Evolutionary conservation across 2,113 vertebrate species (phyloP), one percentile per base, ranked within the genome.

Genomic region (Bettongia penicillata): DNA sequence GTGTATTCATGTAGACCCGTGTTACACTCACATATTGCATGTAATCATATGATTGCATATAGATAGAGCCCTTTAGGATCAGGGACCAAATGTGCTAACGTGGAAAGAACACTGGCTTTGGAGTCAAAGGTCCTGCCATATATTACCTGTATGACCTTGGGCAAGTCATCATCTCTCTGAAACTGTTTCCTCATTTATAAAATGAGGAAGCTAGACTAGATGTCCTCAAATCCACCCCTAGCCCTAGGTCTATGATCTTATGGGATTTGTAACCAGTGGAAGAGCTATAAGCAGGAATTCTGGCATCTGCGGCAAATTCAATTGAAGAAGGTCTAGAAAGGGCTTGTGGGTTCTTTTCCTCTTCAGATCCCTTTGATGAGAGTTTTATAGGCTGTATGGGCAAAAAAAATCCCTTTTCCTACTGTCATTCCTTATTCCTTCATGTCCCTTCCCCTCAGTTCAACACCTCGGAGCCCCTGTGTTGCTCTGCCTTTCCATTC

Each of bases 81-180:
- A 52, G 43, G 0, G 0, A 0, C 31, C 43, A 51, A 84, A 51
- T 0, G 0, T 16, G 19, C 22, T 12, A 12, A 9, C 2, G 0
- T 7, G 3, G 14, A 91, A 48, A 9, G 22, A 0, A 3, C 28
- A 14, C 1, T 0, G 16, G 19, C 23, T 52, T 43, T 43, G 68
- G 48, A 43, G n/a, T 93, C 49, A 31, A 22, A 93, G 28, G 19
- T n/a, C 31, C 55, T n/a, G 37, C n/a, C 37, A 37, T 31, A 37
- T 37, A 14, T 68, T 16, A 43, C 19, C 68, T 84, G 31, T 49
- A 47, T 37, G 1, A 55, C 19, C 49, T n/a, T 51, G 49, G 92
- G 43, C 9, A 50, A 12, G n/a, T 84, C 37, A 43, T 8, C 68
- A 84, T 19, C n/a, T 84, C 68, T 43, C n/a, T 43, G 68, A 43